Conservation (phyloP, 2,113 vertebrate species). For the Clarias magur region DNA sequence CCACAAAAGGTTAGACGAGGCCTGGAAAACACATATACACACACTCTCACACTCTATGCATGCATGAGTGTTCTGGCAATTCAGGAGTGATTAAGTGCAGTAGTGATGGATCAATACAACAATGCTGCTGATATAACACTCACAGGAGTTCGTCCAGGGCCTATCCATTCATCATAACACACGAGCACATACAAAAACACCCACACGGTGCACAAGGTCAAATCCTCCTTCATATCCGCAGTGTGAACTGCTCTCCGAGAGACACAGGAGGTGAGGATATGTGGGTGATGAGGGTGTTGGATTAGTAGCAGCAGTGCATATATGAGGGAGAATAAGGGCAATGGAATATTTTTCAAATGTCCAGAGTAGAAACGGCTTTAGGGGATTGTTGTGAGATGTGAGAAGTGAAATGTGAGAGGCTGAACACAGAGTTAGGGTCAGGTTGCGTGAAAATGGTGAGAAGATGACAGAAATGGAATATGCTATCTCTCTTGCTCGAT, state of each 20-base stretch:
- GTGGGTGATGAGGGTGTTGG: conserved; percentile 31
- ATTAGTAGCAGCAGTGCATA: conserved; percentile 28
- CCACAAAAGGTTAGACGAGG: conserved; percentile 18
- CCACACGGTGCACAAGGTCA: conserved; percentile 45
- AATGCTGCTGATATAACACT: conserved; percentile 53
- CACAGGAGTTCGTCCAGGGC: conserved; percentile 31
- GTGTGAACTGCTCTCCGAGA: conserved; percentile 23
- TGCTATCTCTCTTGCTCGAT: not conserved
- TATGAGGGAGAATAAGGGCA: conserved; percentile 54
- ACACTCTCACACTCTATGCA: not conserved
- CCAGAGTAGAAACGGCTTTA: not conserved
- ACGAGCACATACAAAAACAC: conserved; percentile 39
- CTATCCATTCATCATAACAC: conserved; percentile 51
- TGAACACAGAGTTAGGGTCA: not conserved
- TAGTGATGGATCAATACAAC: conserved; percentile 49
- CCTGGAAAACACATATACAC: not conserved
- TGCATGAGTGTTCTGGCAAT: conserved; percentile 7
- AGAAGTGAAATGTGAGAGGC: not conserved
- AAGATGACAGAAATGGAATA: conserved; percentile 11
- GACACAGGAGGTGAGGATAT: conserved; percentile 31
- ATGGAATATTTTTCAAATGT: conserved; percentile 26
- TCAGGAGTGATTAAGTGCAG: conserved; percentile 49
- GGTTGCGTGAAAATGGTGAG: not conserved
- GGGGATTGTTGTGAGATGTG: not conserved
- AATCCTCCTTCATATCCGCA: conserved; percentile 41